A percentile compares a stretch with the other conserved stretches of the same genome.
These are phyloP conservation scores for Mesitornis unicolor DNA, from an alignment of 2,113 vertebrate species.

Conservation along the genomic window DNA sequence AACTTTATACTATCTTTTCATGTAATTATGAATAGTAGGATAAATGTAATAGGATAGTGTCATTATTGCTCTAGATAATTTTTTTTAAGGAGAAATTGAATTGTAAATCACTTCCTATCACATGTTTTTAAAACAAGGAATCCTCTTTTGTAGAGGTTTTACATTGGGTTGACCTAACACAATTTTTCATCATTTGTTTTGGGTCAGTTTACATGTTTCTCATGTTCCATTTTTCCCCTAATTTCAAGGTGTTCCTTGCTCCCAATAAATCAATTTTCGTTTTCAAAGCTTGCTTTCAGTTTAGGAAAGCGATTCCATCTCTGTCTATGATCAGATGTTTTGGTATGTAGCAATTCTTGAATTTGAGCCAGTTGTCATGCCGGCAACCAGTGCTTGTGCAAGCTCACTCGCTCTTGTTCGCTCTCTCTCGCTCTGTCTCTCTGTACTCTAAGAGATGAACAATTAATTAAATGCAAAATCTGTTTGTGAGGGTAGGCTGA, in stretches of 20 bases:
- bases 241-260: neutral
- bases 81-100: too few relatives aligned
- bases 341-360: neutral
- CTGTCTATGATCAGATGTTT: neutral
- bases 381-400: neutral
- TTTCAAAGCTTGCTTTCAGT: neutral
- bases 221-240: neutral
- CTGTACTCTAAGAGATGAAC: neutral
- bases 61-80: too few relatives aligned
- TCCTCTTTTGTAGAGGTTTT: accelerated
- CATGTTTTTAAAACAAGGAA: too few relatives aligned
- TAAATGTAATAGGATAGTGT: too few relatives aligned
- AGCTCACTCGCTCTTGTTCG: too few relatives aligned
- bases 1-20: too few relatives aligned
- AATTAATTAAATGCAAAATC: neutral
- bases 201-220: neutral
- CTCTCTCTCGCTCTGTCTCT: neutral
- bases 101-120: too few relatives aligned
- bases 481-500: neutral
- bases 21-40: too few relatives aligned
- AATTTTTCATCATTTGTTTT: neutral
- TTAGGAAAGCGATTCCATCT: neutral
- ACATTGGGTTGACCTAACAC: neutral
- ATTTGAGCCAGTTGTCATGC: neutral
- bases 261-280: neutral